Evolutionary conservation across 2,888 invertebrate genomes (phyloP).

Genomic region (Drosophila helvetica): DNA sequence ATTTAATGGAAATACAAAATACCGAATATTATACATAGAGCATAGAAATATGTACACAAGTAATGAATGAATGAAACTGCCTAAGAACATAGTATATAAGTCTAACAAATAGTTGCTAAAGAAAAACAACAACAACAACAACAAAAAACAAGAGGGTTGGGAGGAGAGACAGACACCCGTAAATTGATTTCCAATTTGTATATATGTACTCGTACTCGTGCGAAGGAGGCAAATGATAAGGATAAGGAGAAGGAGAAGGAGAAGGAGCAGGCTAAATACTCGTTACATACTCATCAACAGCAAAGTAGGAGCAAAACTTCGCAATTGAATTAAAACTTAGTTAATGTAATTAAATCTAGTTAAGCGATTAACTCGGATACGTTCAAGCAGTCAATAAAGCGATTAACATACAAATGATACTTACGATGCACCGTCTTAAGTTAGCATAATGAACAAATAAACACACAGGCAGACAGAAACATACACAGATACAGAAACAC

Average conservation of each 20-base stretch:
- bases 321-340: constrained; percentile 73
- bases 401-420: constrained; percentile 28
- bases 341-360: constrained; percentile 55
- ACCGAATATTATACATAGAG: constrained; percentile 41
- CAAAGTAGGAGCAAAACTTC: constrained; percentile 83
- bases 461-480: constrained; percentile 11
- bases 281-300: constrained; percentile 57
- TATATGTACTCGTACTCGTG: constrained; percentile 43
- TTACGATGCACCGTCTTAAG: constrained; percentile 44
- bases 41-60: constrained; percentile 61
- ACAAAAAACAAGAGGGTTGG: constrained; percentile 2
- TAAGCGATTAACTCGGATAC: constrained; percentile 60
- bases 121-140: constrained; percentile 6
- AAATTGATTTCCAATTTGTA: constrained; percentile 63
- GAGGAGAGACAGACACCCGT: constrained; percentile 10
- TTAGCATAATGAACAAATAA: constrained; percentile 38
- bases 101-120: constrained; percentile 54
- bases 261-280: constrained; percentile 29
- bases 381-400: constrained; percentile 70
- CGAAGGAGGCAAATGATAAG: not conserved
- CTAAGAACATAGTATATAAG: constrained; percentile 73
- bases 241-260: not conserved
- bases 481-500: not conserved
- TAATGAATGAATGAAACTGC: constrained; percentile 79
- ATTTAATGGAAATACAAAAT: constrained; percentile 42